Conservation (phyloP, 2,797 vertebrate genomes). For the Scolopax rusticola region DNA sequence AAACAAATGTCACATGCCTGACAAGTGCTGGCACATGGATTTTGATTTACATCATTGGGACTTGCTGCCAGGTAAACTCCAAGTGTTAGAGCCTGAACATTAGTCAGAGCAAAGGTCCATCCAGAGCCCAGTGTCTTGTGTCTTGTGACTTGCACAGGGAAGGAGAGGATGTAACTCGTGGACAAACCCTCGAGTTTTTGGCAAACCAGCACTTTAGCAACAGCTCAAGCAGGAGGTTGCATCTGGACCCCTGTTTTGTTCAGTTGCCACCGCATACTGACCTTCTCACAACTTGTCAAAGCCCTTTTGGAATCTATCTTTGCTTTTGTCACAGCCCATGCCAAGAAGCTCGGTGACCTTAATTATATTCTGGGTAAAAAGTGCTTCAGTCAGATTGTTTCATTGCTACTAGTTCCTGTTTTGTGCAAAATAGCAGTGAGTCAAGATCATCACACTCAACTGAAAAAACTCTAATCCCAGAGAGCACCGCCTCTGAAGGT, state of each 20-base stretch:
- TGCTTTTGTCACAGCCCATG: background rate
- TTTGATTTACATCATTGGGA: background rate
- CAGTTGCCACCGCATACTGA: background rate
- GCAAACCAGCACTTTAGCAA: background rate
- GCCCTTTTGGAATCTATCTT: background rate
- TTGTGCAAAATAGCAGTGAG: background rate
- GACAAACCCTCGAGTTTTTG: background rate
- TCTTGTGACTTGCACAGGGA: slow-evolving; percentile 14
- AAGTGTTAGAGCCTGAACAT: background rate
- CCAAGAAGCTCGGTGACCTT: background rate
- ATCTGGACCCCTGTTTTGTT: background rate
- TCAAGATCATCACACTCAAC: background rate
- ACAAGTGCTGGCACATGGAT: background rate
- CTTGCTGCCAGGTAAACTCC: slow-evolving; percentile 13
- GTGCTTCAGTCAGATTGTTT: background rate
- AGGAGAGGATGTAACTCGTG: background rate
- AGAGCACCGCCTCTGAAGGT: background rate
- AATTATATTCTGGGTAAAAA: background rate
- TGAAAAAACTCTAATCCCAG: background rate
- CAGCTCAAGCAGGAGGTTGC: background rate
- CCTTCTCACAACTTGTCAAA: background rate
- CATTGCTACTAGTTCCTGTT: background rate
- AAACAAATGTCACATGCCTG: background rate
- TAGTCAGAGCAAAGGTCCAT: slow-evolving; percentile 11
- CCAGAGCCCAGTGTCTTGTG: background rate